phyloP scores from a whole-genome alignment of 2,797 vertebrate genomes.

The Chaetophractus vellerosus region DNA sequence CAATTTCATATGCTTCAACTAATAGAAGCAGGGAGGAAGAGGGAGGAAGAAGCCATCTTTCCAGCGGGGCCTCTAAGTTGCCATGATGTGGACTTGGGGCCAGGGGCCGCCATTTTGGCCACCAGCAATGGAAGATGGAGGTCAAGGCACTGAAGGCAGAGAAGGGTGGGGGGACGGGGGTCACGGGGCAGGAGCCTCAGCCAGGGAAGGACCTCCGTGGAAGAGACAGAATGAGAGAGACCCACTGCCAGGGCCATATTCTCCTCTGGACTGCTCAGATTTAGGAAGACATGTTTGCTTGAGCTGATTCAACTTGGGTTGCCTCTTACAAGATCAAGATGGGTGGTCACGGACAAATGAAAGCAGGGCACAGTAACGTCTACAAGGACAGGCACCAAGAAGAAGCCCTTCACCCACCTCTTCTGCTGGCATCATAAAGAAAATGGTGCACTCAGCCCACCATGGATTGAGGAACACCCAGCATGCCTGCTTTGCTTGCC shows the following conservation, averaged over 20 bases:
- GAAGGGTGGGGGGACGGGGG: too few species aligned
- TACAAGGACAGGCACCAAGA: background rate
- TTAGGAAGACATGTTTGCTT: accelerated
- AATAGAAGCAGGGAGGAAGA: background rate
- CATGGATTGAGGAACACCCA: background rate
- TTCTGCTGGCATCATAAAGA: too few species aligned
- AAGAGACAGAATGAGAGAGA: background rate
- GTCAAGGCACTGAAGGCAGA: too few species aligned
- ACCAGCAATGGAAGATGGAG: background rate
- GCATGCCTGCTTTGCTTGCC: background rate
- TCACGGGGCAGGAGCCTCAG: too few species aligned
- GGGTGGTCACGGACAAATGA: background rate
- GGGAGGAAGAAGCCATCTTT: background rate
- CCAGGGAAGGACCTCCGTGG: background rate
- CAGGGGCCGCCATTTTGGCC: background rate
- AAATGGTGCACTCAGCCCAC: accelerated
- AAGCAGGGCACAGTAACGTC: background rate
- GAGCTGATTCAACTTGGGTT: background rate
- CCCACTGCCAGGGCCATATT: background rate
- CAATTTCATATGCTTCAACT: background rate
- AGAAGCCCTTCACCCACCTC: background rate
- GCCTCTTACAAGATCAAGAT: background rate
- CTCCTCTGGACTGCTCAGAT: too few species aligned
- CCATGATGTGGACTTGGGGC: background rate
- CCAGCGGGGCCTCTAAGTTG: background rate